Evolutionary conservation across 2,888 invertebrate genomes (phyloP).

Genomic region (Aphodius granarius): DNA sequence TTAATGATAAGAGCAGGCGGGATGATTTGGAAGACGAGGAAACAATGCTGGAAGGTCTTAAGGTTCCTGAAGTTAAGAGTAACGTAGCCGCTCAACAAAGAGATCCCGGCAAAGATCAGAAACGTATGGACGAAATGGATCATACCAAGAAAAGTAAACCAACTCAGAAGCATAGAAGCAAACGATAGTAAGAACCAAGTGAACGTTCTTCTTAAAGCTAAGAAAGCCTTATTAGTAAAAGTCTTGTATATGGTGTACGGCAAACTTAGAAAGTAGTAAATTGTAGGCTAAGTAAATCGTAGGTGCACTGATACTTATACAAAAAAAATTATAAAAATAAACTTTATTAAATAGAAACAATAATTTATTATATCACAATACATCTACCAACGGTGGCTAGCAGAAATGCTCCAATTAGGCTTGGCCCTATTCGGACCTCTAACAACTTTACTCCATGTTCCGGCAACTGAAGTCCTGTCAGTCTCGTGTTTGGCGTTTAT

Average conservation of each 20-base stretch:
- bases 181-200: background rate
- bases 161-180: background rate
- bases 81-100: background rate
- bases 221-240: background rate
- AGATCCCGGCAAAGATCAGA: background rate
- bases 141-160: background rate
- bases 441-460: conserved; percentile 19
- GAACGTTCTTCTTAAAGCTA: background rate
- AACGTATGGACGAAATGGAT: background rate
- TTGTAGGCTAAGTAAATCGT: background rate
- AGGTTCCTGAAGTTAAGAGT: background rate
- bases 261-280: background rate
- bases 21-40: background rate
- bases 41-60: background rate
- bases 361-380: background rate
- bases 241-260: background rate
- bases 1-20: background rate
- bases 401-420: conserved; percentile 18
- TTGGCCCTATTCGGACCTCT: conserved; percentile 21
- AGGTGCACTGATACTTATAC: background rate
- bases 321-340: background rate
- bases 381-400: conserved; percentile 14
- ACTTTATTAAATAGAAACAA: too few relatives aligned
- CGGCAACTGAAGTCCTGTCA: conserved; percentile 15
- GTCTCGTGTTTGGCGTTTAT: conserved; percentile 18